Conservation (phyloP, 2,888 invertebrate species). For the Ceramica pisi region DNA sequence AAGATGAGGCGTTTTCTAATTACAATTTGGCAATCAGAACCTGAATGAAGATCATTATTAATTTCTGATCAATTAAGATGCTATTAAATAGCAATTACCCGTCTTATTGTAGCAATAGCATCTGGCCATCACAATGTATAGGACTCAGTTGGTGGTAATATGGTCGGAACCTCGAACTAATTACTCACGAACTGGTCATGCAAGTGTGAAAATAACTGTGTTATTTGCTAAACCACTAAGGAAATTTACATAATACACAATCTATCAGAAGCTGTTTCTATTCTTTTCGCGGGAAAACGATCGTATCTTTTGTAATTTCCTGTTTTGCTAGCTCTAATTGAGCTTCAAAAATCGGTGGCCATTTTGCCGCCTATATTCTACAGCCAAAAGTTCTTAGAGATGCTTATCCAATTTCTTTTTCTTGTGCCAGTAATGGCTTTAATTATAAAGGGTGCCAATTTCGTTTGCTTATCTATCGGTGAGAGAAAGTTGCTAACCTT, state of each 20-base stretch:
- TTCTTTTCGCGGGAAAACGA: constrained; percentile 16
- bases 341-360: not conserved
- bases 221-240: constrained; percentile 42
- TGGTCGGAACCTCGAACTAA: constrained; percentile 39
- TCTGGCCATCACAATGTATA: constrained; percentile 52
- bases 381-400: constrained; percentile 5
- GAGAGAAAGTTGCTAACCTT: constrained; percentile 63
- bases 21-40: constrained; percentile 20
- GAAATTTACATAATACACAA: constrained; percentile 50
- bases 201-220: constrained; percentile 62
- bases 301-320: constrained; percentile 18
- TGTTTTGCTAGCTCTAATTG: not conserved
- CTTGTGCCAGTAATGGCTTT: constrained; percentile 33
- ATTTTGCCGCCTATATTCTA: not conserved
- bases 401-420: constrained; percentile 28
- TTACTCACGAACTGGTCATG: constrained; percentile 48
- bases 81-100: constrained; percentile 65
- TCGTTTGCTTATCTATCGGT: constrained; percentile 56
- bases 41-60: constrained; percentile 25
- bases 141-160: constrained; percentile 59
- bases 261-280: constrained; percentile 8
- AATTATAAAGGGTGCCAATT: constrained; percentile 62
- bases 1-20: constrained; percentile 14
- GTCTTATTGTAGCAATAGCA: constrained; percentile 55
- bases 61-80: constrained; percentile 45